A percentile compares a stretch with the other conserved stretches of the same genome.
Conservation (phyloP, 2,888 invertebrate species). For the Lypha dubia region DNA sequence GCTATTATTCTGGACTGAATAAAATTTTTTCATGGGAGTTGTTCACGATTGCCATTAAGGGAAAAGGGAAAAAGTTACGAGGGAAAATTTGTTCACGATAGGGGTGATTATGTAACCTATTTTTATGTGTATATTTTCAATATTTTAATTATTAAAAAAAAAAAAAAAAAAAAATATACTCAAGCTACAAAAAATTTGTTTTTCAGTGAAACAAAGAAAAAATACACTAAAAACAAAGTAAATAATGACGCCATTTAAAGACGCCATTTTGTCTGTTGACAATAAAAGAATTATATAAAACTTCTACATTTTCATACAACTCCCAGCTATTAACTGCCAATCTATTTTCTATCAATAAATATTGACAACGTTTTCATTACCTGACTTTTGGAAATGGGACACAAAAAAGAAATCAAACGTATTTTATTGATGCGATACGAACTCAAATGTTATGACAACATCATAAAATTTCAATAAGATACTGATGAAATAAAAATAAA, state of each 20-base stretch:
- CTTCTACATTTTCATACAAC: background rate
- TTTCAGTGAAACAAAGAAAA: too few species aligned
- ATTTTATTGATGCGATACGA: constrained; percentile 33
- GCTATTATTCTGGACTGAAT: too few species aligned
- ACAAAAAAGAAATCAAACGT: constrained; percentile 28
- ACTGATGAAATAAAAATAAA: constrained; percentile 30
- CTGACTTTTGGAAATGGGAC: constrained; percentile 5
- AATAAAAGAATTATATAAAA: constrained; percentile 25
- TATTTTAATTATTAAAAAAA: too few species aligned
- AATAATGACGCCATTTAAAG: background rate
- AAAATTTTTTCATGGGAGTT: too few species aligned
- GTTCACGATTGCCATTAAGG: too few species aligned
- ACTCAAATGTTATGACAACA: constrained; percentile 11
- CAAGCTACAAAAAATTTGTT: too few species aligned
- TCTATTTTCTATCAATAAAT: constrained; percentile 24
- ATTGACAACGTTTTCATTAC: constrained; percentile 45
- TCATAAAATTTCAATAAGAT: constrained; percentile 24
- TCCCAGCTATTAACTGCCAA: background rate
- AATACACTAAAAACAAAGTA: too few species aligned
- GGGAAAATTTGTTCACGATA: too few species aligned
- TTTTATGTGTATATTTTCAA: too few species aligned
- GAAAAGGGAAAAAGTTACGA: too few species aligned
- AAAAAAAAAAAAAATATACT: too few species aligned
- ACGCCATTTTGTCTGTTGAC: constrained; percentile 26
- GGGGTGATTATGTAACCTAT: too few species aligned